These are phyloP conservation scores for Pogona vitticeps DNA, from an alignment of 2,113 vertebrate genomes.

Conservation along the genomic window DNA sequence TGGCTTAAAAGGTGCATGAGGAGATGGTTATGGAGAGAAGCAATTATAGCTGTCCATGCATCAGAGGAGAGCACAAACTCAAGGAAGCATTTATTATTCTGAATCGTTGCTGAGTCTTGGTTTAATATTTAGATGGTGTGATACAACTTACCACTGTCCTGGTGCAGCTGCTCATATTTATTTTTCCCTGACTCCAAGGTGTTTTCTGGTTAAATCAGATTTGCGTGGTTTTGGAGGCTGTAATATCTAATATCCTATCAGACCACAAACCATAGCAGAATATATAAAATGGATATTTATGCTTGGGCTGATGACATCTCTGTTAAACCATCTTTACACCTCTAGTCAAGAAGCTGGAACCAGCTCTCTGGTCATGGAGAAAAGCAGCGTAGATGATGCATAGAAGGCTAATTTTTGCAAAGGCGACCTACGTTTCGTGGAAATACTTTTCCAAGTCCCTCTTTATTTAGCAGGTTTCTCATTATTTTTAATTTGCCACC, in stretches of 20 bases:
- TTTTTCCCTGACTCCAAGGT: neutral
- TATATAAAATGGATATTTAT: neutral
- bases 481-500: conserved; percentile 26
- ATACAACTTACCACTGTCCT: neutral
- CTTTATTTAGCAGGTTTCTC: neutral
- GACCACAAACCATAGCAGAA: neutral
- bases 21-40: too few relatives aligned
- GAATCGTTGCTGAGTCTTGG: neutral
- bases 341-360: neutral
- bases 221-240: neutral
- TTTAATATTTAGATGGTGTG: neutral
- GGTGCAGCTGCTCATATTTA: neutral
- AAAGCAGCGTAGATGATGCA: neutral
- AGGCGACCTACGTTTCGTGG: neutral
- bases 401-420: neutral
- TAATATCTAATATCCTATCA: neutral
- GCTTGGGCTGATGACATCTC: neutral
- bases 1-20: neutral
- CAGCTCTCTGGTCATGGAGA: neutral
- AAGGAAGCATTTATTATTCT: too few relatives aligned
- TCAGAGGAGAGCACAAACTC: too few relatives aligned
- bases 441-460: neutral
- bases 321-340: neutral
- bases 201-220: neutral
- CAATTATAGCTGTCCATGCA: too few relatives aligned